Evolutionary conservation across 2,888 invertebrate species (phyloP), one percentile per base, ranked within the genome.

Genomic region (Philonicus albiceps): DNA sequence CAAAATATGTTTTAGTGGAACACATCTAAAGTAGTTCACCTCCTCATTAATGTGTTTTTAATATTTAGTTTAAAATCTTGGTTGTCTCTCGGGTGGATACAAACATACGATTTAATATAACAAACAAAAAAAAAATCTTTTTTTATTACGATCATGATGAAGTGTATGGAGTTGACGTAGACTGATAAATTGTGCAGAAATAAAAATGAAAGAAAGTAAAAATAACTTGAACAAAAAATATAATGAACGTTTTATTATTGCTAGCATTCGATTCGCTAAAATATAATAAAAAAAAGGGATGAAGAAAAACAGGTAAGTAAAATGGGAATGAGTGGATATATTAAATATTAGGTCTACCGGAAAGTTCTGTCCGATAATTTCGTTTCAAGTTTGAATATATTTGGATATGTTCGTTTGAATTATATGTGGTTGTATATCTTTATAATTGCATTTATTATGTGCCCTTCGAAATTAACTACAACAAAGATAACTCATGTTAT

Each of bases 61-160:
- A 34, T 81, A 55, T 55, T n/a, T 64, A 81, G 81, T 81, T 81
- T 55, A n/a, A 81, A 81, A 81, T 37, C 55, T 81, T 81, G 55
- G 81, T 81, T 81, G 64, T 64, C 81, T 81, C 34, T 55, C 30
- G 81, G 81, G 31, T 55, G 53, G 64, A 55, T 81, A 81, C 34
- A 76, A 80, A 80, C 64, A 64, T 80, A 80, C 80, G 43, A 80
- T 34, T 34, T 80, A 80, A 64, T 64, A 64, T 64, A 64, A 64
- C 64, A 64, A 64, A 27, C 22, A 64, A 81, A 64, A 64, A 64
- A 27, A 7, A 64, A 81, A 64, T 64, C 43, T 64, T 81, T 43
- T 80, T 81, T 81, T 81, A 81, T 81, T 81, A 81, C 64, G 64
- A 81, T n/a, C 31, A 74, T 74, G 34, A 74, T 55, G 64, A 81